These are phyloP conservation scores for Latrodectus geometricus DNA, from an alignment of 1,140 invertebrate genomes.

Conservation along the genomic window DNA sequence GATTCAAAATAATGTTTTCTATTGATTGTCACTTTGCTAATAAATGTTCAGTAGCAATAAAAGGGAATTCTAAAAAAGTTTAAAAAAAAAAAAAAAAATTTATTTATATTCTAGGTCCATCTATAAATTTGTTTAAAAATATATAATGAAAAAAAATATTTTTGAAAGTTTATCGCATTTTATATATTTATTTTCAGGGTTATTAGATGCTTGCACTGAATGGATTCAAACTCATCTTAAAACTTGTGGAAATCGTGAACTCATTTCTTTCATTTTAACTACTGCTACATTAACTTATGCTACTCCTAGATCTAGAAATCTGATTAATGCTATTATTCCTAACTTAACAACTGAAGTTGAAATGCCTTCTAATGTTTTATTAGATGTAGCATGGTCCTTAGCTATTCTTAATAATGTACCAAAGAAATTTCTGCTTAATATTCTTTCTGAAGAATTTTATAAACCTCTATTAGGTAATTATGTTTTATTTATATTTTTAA, in stretches of 20 bases:
- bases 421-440: slow-evolving; percentile 11
- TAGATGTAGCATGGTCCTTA: slow-evolving; percentile 51
- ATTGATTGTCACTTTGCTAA: too few species aligned
- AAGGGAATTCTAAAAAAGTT: too few species aligned
- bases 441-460: slow-evolving; percentile 32
- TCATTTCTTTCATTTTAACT: slow-evolving; percentile 31
- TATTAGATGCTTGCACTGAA: slow-evolving; percentile 29
- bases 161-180: neutral
- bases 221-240: slow-evolving; percentile 36
- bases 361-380: neutral
- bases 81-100: too few species aligned
- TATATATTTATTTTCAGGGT: neutral
- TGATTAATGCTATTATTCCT: neutral
- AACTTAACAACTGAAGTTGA: neutral
- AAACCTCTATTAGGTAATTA: slow-evolving; percentile 41
- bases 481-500: neutral
- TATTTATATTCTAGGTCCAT: too few species aligned
- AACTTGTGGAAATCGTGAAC: slow-evolving; percentile 9
- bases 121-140: neutral
- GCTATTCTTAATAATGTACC: slow-evolving; percentile 4
- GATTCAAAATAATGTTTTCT: too few species aligned
- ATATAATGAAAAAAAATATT: neutral
- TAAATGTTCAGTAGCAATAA: too few species aligned
- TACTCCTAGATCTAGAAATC: neutral
- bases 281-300: slow-evolving; percentile 2